Evolutionary conservation across 1,140 invertebrate genomes (phyloP).

Genomic region (Drosophila virilis): DNA sequence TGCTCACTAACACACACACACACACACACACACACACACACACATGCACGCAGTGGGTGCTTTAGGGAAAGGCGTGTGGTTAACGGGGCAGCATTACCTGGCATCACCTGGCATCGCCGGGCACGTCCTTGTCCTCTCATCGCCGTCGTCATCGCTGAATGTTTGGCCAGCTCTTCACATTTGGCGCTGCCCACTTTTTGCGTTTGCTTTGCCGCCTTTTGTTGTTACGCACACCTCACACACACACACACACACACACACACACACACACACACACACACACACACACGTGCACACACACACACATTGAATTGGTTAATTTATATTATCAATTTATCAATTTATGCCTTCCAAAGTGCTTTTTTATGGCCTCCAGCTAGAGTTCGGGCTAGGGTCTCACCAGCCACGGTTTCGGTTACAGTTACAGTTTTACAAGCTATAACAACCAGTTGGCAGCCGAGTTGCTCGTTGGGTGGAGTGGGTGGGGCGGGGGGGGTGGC

Average conservation of each 20-base stretch:
- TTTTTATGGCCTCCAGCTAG: slow-evolving; percentile 64
- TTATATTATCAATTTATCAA: slow-evolving; percentile 82
- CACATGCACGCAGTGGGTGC: background rate
- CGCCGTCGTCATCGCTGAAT: slow-evolving; percentile 20
- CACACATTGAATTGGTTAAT: slow-evolving; percentile 71
- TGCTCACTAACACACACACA: slow-evolving; percentile 15
- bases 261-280: slow-evolving; percentile 31
- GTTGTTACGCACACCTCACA: slow-evolving; percentile 39
- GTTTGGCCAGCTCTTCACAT: slow-evolving; percentile 47
- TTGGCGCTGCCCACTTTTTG: slow-evolving; percentile 21
- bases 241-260: slow-evolving; percentile 19
- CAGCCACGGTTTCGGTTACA: slow-evolving; percentile 9
- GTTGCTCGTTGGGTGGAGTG: background rate
- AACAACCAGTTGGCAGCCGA: background rate
- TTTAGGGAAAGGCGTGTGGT: background rate
- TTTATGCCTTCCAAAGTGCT: slow-evolving; percentile 78
- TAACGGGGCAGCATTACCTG: background rate
- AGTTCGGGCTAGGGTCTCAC: slow-evolving; percentile 16
- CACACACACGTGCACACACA: slow-evolving; percentile 20
- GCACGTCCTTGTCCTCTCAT: slow-evolving; percentile 29
- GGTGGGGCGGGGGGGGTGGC: background rate
- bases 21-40: slow-evolving; percentile 17
- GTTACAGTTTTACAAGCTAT: slow-evolving; percentile 23
- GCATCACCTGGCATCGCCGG: slow-evolving; percentile 34
- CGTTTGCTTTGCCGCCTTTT: slow-evolving; percentile 36